phyloP scores from a whole-genome alignment of 2,797 vertebrate genomes.

The Morelia viridis region DNA sequence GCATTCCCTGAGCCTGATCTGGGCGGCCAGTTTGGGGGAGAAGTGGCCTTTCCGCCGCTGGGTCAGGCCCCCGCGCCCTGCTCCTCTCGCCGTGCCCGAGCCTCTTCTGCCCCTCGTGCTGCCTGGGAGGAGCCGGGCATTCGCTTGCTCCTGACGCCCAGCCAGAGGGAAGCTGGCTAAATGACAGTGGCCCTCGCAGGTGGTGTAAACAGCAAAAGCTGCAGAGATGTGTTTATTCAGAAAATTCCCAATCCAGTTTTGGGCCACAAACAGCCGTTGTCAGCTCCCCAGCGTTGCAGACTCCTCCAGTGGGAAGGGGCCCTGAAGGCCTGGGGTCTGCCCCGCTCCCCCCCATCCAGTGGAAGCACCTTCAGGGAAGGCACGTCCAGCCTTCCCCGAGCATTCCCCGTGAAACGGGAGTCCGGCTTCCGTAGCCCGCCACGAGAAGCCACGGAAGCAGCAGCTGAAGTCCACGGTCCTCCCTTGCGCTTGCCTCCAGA shows the following conservation, averaged over 20 bases:
- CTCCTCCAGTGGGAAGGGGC: no score
- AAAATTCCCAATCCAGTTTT: not conserved
- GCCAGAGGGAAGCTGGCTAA: not conserved
- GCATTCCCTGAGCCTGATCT: no score
- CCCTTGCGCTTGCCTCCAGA: not conserved
- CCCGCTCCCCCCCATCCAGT: not conserved
- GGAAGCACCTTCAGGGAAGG: not conserved
- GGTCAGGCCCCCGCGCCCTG: no score
- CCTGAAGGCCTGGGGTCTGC: no score
- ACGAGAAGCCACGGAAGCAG: not conserved
- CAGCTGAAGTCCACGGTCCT: no score
- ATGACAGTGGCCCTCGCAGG: not conserved
- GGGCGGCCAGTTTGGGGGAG: no score
- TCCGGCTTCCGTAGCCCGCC: not conserved
- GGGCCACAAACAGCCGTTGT: no score
- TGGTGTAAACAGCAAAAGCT: not conserved
- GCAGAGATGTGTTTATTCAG: not conserved
- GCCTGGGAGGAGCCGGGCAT: not conserved
- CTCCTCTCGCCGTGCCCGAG: no score
- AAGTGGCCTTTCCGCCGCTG: no score
- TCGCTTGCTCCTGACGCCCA: not conserved
- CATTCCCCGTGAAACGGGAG: not conserved
- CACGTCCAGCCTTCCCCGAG: not conserved
- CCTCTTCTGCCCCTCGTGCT: not conserved
- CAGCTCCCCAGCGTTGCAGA: no score